phyloP scores from a whole-genome alignment of 2,113 vertebrate species.

The Ascaphus truei region DNA sequence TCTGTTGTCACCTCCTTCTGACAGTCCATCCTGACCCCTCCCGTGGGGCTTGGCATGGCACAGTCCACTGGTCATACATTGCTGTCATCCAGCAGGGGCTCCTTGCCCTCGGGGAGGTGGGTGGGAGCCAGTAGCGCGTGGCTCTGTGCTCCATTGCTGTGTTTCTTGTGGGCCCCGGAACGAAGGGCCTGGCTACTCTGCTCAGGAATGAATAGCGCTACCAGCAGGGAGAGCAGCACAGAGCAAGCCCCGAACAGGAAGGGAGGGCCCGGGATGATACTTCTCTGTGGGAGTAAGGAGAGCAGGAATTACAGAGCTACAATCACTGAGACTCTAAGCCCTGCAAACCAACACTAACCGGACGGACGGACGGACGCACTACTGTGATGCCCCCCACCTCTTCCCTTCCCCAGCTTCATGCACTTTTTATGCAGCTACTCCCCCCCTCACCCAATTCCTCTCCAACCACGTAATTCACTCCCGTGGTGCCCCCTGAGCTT shows the following conservation, averaged over 20 bases:
- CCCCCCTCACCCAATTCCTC: no score
- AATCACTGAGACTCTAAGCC: no score
- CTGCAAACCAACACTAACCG: no score
- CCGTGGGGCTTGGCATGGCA: not conserved
- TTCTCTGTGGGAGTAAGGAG: conserved; percentile 58
- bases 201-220: conserved; percentile 88
- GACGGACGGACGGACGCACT: no score
- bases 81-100: conserved; percentile 87
- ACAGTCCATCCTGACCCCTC: no score
- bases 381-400: no score
- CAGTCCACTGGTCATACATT: conserved; percentile 63
- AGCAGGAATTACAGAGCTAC: not conserved
- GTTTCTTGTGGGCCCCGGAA: conserved; percentile 80
- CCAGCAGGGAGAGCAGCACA: conserved; percentile 83
- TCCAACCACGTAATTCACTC: no score
- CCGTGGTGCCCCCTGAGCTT: no score
- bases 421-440: no score
- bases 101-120: conserved; percentile 75
- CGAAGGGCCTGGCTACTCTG: conserved; percentile 71
- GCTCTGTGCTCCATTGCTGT: conserved; percentile 74
- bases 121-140: conserved; percentile 78
- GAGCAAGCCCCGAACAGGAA: conserved; percentile 89
- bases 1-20: not conserved
- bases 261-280: conserved; percentile 89
- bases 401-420: no score